phyloP scores from a whole-genome alignment of 2,888 invertebrate genomes.

The Lepidocyrtinus sp. region DNA sequence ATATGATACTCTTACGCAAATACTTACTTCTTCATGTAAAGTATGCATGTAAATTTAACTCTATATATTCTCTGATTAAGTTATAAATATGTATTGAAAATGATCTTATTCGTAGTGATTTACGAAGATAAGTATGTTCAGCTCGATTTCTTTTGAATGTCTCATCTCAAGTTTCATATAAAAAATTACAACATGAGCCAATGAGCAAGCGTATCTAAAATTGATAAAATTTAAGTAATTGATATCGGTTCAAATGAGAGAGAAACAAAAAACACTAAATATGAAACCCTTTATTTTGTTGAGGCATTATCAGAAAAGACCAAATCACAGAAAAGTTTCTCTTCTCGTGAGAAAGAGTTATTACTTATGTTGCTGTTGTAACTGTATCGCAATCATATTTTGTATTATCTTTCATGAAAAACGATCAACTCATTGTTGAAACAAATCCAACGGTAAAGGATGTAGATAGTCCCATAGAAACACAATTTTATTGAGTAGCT shows the following conservation, averaged over 20 bases:
- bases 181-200: neutral
- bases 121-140: too few species aligned
- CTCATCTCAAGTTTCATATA: neutral
- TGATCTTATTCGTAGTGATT: too few species aligned
- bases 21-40: too few species aligned
- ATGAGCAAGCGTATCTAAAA: too few species aligned
- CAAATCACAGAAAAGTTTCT: too few species aligned
- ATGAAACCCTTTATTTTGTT: neutral
- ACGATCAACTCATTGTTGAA: neutral
- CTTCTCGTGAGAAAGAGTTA: slow-evolving; percentile 17
- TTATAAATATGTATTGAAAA: too few species aligned
- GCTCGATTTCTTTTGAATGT: neutral
- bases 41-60: too few species aligned
- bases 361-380: neutral
- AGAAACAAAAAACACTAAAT: neutral
- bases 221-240: neutral
- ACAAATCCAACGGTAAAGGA: too few species aligned
- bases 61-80: too few species aligned
- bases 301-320: neutral
- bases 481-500: too few species aligned
- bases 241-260: slow-evolving; percentile 1
- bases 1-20: too few species aligned
- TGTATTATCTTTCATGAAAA: neutral
- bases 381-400: neutral
- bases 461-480: too few species aligned